Evolutionary conservation across 2,888 invertebrate genomes (phyloP).

Genomic region (Hoplodrina blanda): DNA sequence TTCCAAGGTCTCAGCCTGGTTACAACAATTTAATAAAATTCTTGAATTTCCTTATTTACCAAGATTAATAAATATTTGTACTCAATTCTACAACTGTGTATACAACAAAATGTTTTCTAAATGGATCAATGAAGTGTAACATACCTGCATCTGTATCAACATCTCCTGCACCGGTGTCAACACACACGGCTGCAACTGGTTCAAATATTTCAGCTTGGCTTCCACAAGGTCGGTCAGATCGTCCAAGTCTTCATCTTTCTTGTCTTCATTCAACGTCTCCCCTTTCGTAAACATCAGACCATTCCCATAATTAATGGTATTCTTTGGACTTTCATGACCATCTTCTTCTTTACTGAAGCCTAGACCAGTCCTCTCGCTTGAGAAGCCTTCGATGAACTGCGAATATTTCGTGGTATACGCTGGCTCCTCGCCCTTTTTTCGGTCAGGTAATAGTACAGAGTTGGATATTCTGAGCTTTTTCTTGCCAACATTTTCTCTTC

Average conservation of each 20-base stretch:
- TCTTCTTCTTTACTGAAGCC: constrained; percentile 83
- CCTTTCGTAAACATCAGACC: constrained; percentile 89
- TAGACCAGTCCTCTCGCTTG: constrained; percentile 86
- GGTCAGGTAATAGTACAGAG: constrained; percentile 81
- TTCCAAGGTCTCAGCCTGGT: not conserved
- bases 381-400: constrained; percentile 84
- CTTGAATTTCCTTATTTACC: not conserved
- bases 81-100: not conserved
- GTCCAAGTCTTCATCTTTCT: constrained; percentile 80
- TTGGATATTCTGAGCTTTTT: constrained; percentile 87
- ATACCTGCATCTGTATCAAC: constrained; percentile 91
- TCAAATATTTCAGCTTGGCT: constrained; percentile 89
- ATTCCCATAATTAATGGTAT: constrained; percentile 83
- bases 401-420: constrained; percentile 87
- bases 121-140: constrained; percentile 8
- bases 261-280: constrained; percentile 85
- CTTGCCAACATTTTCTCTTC: constrained; percentile 72
- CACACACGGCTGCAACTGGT: constrained; percentile 82
- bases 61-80: not conserved
- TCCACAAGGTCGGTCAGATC: constrained; percentile 83
- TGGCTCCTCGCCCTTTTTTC: constrained; percentile 76
- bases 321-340: constrained; percentile 74
- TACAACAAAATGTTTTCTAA: not conserved
- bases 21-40: not conserved
- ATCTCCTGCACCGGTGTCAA: constrained; percentile 90